Percentiles rank a stretch among this genome's conserved stretches.
Evolutionary conservation across 2,888 invertebrate species (phyloP).

Genomic region (Herminia tarsipennalis): DNA sequence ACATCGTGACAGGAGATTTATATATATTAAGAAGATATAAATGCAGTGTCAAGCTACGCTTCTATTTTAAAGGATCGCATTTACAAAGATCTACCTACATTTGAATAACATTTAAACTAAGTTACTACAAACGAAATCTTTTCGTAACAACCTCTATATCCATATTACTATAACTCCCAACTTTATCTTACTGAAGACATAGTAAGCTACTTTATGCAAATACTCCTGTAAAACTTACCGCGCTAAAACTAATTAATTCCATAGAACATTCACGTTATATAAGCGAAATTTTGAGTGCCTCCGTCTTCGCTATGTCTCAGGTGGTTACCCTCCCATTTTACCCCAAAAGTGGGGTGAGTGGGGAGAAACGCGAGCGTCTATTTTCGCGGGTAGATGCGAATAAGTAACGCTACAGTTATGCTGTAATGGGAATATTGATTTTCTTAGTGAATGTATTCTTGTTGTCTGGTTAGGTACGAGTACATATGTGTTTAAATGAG

Average conservation of each 20-base stretch:
- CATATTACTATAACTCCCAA: too few species aligned
- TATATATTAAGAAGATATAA: too few species aligned
- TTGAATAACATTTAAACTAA: too few species aligned
- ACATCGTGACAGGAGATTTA: too few species aligned
- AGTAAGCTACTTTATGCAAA: constrained; percentile 45
- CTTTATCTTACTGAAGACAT: constrained; percentile 29
- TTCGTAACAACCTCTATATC: too few species aligned
- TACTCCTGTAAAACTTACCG: constrained; percentile 53
- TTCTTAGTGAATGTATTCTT: constrained; percentile 36
- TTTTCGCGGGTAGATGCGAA: constrained; percentile 60
- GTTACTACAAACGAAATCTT: too few species aligned
- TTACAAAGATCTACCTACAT: too few species aligned
- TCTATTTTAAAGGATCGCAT: too few species aligned
- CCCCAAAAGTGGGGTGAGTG: constrained; percentile 12
- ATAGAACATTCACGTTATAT: constrained; percentile 52
- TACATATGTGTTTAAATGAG: not conserved
- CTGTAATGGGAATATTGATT: constrained; percentile 45
- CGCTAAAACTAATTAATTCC: constrained; percentile 62
- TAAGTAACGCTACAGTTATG: constrained; percentile 54
- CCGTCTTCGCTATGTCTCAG: constrained; percentile 68
- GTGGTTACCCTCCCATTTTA: constrained; percentile 46
- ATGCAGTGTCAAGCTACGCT: too few species aligned
- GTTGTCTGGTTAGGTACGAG: not conserved
- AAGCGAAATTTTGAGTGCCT: constrained; percentile 70
- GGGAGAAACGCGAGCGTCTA: constrained; percentile 53